Evolutionary conservation across 1,140 invertebrate genomes (phyloP), one percentile per base, ranked within the genome.

Genomic region (Drosophila busckii): DNA sequence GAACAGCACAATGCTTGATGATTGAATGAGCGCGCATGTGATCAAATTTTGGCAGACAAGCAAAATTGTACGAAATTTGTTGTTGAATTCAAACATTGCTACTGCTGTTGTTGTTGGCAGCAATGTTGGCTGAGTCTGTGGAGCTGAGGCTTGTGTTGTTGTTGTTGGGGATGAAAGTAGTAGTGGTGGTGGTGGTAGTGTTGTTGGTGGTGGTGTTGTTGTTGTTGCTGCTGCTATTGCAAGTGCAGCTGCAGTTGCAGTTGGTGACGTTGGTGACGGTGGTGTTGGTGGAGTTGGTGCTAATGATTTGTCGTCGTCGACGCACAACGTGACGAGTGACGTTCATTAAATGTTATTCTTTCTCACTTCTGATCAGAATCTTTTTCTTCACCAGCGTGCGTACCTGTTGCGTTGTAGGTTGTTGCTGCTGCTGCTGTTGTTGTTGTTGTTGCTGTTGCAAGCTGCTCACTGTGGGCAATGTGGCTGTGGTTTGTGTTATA

Each of bases 311-410:
- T 23, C 3, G 12, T 38, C 5, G 34, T 50, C 10, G 37, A 22
- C 17, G 26, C 40, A 17, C n/a, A n/a, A n/a, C n/a, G 48, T 53
- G 6, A 40, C 32, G 31, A 38, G 41, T 62, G 46, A 71, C 61
- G 45, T 64, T 50, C 42, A 32, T 54, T 53, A 64, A 60, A 64
- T 68, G 73, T 73, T 84, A 84, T 63, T 86, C 82, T 75, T 85
- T 85, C 44, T 87, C 83, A 67, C 63, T 87, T 60, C 85, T 73
- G 53, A 87, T 85, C 80, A 87, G 75, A 45, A 87, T 85, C 73
- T 86, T 87, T 78, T 87, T 87, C 61, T 87, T 86, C 40, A 87
- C 84, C 80, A 87, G 55, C 50, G 82, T 87, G 45, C 85, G 84
- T 70, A 87, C 85, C 64, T 87, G 85, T 73, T 87, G 85, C 41